Conservation (phyloP, 2,888 invertebrate genomes). For the Mythimna pallens region DNA sequence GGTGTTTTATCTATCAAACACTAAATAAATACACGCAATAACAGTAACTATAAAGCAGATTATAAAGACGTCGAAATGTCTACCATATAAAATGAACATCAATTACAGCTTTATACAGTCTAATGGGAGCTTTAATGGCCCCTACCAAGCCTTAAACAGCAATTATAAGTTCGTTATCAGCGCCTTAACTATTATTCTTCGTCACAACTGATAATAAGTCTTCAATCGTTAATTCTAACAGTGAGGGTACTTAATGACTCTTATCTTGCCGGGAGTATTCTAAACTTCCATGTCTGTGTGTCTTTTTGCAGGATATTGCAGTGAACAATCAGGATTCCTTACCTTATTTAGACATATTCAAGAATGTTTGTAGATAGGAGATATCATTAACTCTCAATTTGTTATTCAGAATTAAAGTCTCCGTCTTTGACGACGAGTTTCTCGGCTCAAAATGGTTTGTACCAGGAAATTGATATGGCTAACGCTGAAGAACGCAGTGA, state of each 20-base stretch:
- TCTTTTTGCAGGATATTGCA: constrained; percentile 19
- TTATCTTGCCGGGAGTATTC: constrained; percentile 46
- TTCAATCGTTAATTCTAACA: constrained; percentile 44
- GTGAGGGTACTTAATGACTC: constrained; percentile 35
- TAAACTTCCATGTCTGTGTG: constrained; percentile 19
- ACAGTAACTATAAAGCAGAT: constrained; percentile 32
- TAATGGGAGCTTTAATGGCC: constrained; percentile 60
- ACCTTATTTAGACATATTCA: neutral
- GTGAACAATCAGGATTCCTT: constrained; percentile 29
- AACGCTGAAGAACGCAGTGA: constrained; percentile 15
- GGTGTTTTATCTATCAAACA: constrained; percentile 30
- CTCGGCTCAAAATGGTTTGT: constrained; percentile 17
- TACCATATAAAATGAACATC: constrained; percentile 24
- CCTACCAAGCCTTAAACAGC: constrained; percentile 56
- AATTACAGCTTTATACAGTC: constrained; percentile 46
- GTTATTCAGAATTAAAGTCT: constrained; percentile 33
- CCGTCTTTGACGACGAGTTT: neutral
- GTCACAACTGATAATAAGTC: constrained; percentile 48
- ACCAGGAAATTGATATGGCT: constrained; percentile 18
- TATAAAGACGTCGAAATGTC: constrained; percentile 39
- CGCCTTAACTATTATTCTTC: constrained; percentile 57
- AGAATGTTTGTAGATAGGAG: constrained; percentile 18
- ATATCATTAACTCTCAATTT: constrained; percentile 11
- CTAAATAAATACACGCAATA: constrained; percentile 26
- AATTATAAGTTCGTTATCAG: constrained; percentile 66